A percentile compares a stretch with the other conserved stretches of the same genome.
Evolutionary conservation across 92 coral and sea anemone species (phyloP).

Genomic region (Porites cylindrica): DNA sequence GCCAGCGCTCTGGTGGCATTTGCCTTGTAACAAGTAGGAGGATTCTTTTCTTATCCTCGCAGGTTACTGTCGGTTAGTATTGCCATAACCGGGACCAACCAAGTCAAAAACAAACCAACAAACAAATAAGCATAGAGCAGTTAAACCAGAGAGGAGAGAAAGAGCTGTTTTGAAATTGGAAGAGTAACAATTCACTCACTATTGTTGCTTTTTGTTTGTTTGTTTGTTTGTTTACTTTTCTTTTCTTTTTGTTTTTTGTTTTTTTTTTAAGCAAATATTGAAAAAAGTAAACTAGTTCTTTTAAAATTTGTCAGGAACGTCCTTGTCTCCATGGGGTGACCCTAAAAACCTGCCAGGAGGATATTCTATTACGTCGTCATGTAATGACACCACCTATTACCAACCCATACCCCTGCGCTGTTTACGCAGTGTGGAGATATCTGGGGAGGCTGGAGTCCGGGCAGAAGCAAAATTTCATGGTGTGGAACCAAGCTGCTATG

Average conservation of each 20-base stretch:
- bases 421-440: slow-evolving; percentile 83
- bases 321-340: slow-evolving; percentile 70
- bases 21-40: slow-evolving; percentile 82
- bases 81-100: too few species aligned
- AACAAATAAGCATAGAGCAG: too few species aligned
- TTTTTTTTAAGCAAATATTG: too few species aligned
- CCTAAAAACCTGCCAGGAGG: slow-evolving; percentile 90
- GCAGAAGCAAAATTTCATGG: slow-evolving; percentile 66
- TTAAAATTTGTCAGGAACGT: slow-evolving; percentile 46
- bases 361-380: slow-evolving; percentile 56
- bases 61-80: slow-evolving; percentile 37
- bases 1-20: slow-evolving; percentile 73
- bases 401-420: slow-evolving; percentile 78
- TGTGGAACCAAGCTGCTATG: slow-evolving; percentile 67
- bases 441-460: slow-evolving; percentile 80
- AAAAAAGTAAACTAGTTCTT: too few species aligned
- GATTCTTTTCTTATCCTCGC: slow-evolving; percentile 81
- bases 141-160: too few species aligned
- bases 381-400: slow-evolving; percentile 81
- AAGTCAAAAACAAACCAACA: too few species aligned
- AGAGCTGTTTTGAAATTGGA: too few species aligned
- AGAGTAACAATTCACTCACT: too few species aligned
- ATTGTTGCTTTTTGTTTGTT: too few species aligned
- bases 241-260: too few species aligned
- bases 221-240: too few species aligned